phyloP scores from a whole-genome alignment of 2,888 invertebrate species.

The Diplazon laetatorius region DNA sequence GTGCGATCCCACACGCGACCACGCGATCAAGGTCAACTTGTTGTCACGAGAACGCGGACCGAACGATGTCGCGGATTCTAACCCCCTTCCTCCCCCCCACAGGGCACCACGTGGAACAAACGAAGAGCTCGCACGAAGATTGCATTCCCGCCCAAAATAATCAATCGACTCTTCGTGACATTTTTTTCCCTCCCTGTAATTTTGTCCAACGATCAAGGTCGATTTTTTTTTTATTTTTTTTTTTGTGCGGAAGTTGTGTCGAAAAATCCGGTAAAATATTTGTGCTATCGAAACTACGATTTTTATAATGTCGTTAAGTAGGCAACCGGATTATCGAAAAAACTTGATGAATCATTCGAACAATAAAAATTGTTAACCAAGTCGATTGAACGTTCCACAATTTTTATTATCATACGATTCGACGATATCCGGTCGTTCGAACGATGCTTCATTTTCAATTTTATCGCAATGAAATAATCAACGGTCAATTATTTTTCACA shows the following conservation, averaged over 20 bases:
- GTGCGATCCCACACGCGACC: constrained; percentile 55
- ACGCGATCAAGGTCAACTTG: constrained; percentile 62
- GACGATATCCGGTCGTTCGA: neutral
- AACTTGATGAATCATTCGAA: neutral
- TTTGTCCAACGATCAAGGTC: neutral
- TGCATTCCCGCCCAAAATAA: constrained; percentile 13
- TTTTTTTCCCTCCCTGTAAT: too few relatives aligned
- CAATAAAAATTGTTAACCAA: too few relatives aligned
- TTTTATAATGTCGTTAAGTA: neutral
- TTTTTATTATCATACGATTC: too few relatives aligned
- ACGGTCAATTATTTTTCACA: too few relatives aligned
- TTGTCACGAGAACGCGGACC: constrained; percentile 53
- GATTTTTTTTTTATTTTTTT: neutral
- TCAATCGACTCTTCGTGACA: neutral
- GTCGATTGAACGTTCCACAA: too few relatives aligned
- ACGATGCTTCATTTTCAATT: neutral
- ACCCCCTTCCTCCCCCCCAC: too few relatives aligned
- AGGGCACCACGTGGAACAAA: neutral
- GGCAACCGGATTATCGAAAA: too few relatives aligned
- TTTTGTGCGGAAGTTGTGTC: too few relatives aligned
- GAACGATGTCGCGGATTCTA: constrained; percentile 20
- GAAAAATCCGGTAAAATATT: neutral
- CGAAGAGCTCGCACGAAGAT: neutral
- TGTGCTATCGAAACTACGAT: neutral
- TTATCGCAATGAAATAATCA: too few relatives aligned